Conservation (phyloP, 1,140 invertebrate genomes). For the Zophobas morio region DNA sequence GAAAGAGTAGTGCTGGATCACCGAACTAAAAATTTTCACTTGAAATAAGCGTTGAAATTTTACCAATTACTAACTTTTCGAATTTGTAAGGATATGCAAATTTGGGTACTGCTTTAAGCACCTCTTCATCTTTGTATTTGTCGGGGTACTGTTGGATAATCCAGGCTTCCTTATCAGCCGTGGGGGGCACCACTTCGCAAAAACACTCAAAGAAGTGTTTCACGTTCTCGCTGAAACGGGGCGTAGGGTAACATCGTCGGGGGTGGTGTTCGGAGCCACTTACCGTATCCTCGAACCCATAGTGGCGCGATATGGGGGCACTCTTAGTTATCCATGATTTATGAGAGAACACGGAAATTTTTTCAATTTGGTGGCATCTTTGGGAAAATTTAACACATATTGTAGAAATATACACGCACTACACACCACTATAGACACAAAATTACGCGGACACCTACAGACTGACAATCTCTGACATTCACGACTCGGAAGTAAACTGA, state of each 20-base stretch:
- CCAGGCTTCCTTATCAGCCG: conserved; percentile 75
- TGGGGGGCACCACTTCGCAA: conserved; percentile 82
- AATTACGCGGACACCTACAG: conserved; percentile 17
- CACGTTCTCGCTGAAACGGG: conserved; percentile 79
- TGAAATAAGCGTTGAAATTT: conserved; percentile 50
- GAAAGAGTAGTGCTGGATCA: conserved; percentile 92
- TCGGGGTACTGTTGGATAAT: conserved; percentile 85
- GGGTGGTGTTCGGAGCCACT: neutral
- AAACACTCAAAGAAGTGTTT: conserved; percentile 87
- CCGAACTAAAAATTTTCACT: conserved; percentile 71
- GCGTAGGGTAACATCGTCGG: neutral
- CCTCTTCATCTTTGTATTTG: conserved; percentile 81
- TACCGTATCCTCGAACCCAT: conserved; percentile 51
- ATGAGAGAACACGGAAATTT: conserved; percentile 1
- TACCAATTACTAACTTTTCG: conserved; percentile 73
- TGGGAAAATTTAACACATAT: conserved; percentile 19
- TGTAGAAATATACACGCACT: conserved; percentile 4
- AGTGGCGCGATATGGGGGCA: neutral
- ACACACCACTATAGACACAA: neutral
- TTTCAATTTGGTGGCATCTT: conserved; percentile 3
- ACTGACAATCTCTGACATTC: conserved; percentile 3
- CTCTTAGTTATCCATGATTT: conserved; percentile 18
- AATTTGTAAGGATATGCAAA: conserved; percentile 89
- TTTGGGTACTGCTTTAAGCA: conserved; percentile 85
- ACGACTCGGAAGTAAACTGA: neutral